Percentiles rank a stretch among this genome's conserved stretches.
Evolutionary conservation across 2,888 invertebrate species (phyloP).

Genomic region (Maniola hyperantus): DNA sequence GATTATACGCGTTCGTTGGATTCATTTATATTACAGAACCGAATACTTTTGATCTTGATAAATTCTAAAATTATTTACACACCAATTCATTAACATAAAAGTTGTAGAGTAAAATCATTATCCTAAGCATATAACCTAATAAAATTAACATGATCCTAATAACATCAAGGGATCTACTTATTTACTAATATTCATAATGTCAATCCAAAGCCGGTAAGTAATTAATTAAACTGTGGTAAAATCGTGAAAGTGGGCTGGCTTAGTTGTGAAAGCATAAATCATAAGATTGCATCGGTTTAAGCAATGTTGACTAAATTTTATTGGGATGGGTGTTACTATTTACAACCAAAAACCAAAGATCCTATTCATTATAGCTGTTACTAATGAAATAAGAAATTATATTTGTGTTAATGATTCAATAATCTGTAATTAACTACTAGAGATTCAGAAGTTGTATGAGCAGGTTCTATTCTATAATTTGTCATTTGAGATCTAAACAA

Average conservation of each 20-base stretch:
- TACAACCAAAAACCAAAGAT: neutral
- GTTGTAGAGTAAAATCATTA: neutral
- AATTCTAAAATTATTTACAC: neutral
- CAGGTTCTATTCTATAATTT: too few relatives aligned
- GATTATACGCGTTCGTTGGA: neutral
- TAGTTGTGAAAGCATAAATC: conserved; percentile 2
- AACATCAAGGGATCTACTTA: neutral
- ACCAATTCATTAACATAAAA: neutral
- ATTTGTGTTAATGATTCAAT: neutral
- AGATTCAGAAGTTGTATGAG: neutral
- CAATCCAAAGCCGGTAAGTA: neutral
- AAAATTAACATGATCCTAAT: neutral
- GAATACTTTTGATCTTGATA: neutral
- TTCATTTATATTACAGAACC: neutral
- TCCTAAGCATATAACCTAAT: neutral
- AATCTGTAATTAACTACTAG: neutral
- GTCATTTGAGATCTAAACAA: too few relatives aligned
- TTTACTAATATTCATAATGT: neutral
- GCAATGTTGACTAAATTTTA: conserved; percentile 1
- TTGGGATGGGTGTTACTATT: neutral
- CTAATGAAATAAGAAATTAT: neutral
- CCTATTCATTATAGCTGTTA: neutral
- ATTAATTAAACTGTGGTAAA: neutral
- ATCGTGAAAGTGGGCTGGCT: neutral
- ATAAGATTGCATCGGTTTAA: neutral